phyloP scores from a whole-genome alignment of 2,797 vertebrate genomes.

The Ptychobarbus kaznakovi region DNA sequence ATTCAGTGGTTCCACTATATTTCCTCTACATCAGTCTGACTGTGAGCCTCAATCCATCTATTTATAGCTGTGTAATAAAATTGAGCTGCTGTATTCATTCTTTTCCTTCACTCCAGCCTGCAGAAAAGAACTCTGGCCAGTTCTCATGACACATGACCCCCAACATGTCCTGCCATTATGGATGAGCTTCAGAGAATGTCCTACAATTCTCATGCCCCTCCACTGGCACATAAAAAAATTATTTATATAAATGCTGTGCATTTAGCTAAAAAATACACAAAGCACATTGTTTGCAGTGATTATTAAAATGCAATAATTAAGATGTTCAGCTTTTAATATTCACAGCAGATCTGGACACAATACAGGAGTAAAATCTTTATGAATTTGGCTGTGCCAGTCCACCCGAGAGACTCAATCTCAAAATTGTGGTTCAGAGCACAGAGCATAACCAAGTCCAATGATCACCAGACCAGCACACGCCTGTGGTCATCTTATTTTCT shows the following conservation, averaged over 20 bases:
- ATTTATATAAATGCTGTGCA: background rate
- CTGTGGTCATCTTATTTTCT: conserved; percentile 21
- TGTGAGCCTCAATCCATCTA: conserved; percentile 57
- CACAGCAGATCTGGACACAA: background rate
- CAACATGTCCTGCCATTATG: conserved; percentile 63
- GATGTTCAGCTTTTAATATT: background rate
- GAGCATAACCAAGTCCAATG: background rate
- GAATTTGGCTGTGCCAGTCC: background rate
- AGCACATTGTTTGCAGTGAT: background rate
- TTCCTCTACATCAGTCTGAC: conserved; percentile 37
- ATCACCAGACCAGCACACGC: background rate
- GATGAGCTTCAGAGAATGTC: conserved; percentile 35
- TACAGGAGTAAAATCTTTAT: background rate
- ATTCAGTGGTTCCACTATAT: conserved; percentile 21
- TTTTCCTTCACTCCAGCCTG: conserved; percentile 49
- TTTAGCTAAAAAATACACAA: background rate
- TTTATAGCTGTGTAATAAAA: conserved; percentile 61
- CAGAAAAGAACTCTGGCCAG: conserved; percentile 54
- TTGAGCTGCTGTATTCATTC: conserved; percentile 49
- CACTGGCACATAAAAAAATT: background rate
- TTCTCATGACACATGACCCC: conserved; percentile 72
- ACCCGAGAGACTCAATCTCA: conserved; percentile 5
- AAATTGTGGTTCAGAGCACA: background rate
- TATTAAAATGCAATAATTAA: background rate
- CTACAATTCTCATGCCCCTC: conserved; percentile 36